A percentile compares a stretch with the other conserved stretches of the same genome.
Conservation (phyloP, 2,888 invertebrate genomes). For the Platycnemis pennipes region DNA sequence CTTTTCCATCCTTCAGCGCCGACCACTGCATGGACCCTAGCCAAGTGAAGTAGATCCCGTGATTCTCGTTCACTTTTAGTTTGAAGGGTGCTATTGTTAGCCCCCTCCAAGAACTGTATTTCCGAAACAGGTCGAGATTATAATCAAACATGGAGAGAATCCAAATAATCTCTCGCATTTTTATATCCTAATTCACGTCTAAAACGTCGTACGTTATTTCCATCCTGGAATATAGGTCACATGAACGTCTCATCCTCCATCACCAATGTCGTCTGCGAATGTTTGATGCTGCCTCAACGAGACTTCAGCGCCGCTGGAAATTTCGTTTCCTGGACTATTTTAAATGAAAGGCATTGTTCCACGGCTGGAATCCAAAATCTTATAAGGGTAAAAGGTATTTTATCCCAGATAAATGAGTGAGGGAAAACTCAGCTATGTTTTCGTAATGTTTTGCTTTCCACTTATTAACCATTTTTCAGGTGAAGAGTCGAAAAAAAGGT, state of each 20-base stretch:
- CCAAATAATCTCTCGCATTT: neutral
- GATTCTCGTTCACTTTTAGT: constrained; percentile 1
- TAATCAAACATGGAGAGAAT: neutral
- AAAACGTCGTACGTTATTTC: neutral
- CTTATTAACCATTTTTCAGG: too few relatives aligned
- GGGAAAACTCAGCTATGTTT: too few relatives aligned
- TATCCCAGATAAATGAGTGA: too few relatives aligned
- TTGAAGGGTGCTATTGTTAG: constrained; percentile 22
- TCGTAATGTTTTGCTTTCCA: too few relatives aligned
- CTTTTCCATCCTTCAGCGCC: neutral
- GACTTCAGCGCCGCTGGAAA: neutral
- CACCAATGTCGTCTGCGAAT: neutral
- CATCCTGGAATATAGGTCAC: neutral
- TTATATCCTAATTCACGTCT: constrained; percentile 6
- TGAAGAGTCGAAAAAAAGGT: too few relatives aligned
- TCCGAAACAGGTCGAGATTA: neutral
- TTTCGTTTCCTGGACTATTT: neutral
- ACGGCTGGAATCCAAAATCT: neutral
- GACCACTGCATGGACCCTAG: neutral
- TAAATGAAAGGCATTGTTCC: neutral
- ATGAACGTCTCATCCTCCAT: neutral
- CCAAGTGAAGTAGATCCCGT: constrained; percentile 25
- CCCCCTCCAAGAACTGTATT: neutral
- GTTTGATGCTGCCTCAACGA: neutral
- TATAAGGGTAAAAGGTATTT: too few relatives aligned